phyloP scores from a whole-genome alignment of 2,797 vertebrate genomes.

The Aplochiton taeniatus region DNA sequence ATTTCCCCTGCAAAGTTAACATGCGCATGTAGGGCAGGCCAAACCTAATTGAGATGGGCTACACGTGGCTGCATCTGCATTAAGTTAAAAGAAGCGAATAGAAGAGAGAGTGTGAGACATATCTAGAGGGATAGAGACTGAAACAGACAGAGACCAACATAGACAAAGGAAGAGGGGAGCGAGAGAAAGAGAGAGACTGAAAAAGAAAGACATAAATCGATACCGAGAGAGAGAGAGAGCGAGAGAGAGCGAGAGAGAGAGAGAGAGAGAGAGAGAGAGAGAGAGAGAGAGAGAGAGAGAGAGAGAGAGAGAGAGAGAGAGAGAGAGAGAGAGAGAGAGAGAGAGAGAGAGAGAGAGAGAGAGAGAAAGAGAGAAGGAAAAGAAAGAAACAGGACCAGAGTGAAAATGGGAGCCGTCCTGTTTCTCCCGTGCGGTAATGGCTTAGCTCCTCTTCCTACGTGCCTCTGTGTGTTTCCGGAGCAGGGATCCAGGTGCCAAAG shows the following conservation, averaged over 20 bases:
- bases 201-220: background rate
- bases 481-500: slow-evolving; percentile 37
- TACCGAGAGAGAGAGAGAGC: no score
- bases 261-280: slow-evolving; percentile 11
- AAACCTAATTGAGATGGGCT: background rate
- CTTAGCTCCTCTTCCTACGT: slow-evolving; percentile 30
- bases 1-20: background rate
- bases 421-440: slow-evolving; percentile 33
- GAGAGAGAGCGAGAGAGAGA: no score
- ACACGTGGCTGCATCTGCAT: background rate
- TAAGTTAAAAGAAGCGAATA: background rate
- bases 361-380: background rate
- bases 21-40: background rate
- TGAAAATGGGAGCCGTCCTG: background rate
- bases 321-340: slow-evolving; percentile 9
- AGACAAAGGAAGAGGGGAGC: slow-evolving; percentile 2
- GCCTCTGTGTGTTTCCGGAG: slow-evolving; percentile 24
- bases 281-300: background rate
- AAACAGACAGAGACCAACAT: no score
- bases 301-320: background rate
- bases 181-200: background rate
- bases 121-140: no score
- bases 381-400: background rate
- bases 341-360: slow-evolving; percentile 3
- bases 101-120: no score